A percentile compares a stretch with the other conserved stretches of the same genome.
Conservation (phyloP, 2,113 vertebrate species). For the Mastomys coucha region DNA sequence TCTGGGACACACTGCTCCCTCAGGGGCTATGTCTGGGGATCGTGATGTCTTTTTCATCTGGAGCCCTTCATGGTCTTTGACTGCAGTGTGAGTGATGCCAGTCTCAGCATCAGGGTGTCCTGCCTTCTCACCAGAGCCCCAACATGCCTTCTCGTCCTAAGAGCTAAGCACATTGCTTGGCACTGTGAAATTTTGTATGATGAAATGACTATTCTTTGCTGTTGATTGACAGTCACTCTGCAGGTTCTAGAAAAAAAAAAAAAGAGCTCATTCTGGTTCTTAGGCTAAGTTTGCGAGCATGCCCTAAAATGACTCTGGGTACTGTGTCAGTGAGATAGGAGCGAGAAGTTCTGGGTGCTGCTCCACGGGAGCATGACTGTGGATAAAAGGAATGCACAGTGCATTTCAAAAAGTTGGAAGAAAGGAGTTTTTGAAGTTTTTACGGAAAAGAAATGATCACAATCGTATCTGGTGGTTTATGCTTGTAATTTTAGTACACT, state of each 20-base stretch:
- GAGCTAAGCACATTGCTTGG: not conserved
- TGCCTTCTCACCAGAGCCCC: not conserved
- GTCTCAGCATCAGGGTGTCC: not conserved
- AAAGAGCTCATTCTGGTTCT: not conserved
- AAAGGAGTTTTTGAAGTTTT: not conserved
- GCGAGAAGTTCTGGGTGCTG: too few relatives aligned
- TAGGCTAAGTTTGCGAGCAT: not conserved
- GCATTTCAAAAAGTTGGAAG: not conserved
- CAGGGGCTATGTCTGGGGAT: not conserved
- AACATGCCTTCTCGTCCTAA: accelerated
- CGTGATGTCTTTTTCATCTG: not conserved
- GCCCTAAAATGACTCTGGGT: not conserved
- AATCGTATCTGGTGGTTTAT: not conserved
- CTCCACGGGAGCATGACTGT: not conserved
- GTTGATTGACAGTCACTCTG: not conserved
- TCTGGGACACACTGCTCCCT: not conserved
- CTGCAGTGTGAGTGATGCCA: not conserved
- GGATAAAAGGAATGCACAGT: not conserved
- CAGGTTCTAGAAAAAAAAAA: not conserved
- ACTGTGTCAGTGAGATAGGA: not conserved
- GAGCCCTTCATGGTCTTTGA: not conserved
- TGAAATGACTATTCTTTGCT: not conserved
- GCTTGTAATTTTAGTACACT: not conserved
- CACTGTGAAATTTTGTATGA: not conserved
- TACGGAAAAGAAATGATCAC: not conserved